These are phyloP conservation scores for Agonopterix subpropinquella DNA, from an alignment of 2,888 invertebrate species.

Conservation along the genomic window DNA sequence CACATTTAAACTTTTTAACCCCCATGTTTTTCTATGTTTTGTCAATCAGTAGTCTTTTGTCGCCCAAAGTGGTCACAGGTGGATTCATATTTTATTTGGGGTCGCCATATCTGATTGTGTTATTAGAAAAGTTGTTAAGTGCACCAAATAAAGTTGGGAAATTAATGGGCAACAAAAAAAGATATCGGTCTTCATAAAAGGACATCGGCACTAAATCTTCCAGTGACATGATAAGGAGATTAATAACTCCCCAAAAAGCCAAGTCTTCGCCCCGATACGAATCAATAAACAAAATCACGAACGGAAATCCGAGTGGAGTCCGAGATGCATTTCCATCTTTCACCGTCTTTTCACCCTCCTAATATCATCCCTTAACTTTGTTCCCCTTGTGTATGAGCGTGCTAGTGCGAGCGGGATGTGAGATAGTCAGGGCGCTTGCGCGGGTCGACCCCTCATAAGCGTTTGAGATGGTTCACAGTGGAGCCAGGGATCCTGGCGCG, in stretches of 20 bases:
- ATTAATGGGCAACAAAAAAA: slow-evolving; percentile 32
- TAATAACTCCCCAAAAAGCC: slow-evolving; percentile 54
- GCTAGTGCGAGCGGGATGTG: slow-evolving; percentile 43
- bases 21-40: slow-evolving; percentile 19
- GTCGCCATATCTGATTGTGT: background rate
- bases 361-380: slow-evolving; percentile 64
- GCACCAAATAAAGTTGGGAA: slow-evolving; percentile 16
- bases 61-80: slow-evolving; percentile 41
- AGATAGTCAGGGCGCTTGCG: slow-evolving; percentile 52
- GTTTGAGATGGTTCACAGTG: slow-evolving; percentile 60
- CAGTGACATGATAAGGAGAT: slow-evolving; percentile 56
- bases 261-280: slow-evolving; percentile 47
- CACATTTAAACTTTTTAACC: background rate
- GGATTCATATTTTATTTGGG: slow-evolving; percentile 20
- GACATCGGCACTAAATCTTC: slow-evolving; percentile 50
- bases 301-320: slow-evolving; percentile 72
- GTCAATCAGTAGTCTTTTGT: slow-evolving; percentile 42
- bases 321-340: slow-evolving; percentile 75
- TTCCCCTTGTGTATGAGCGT: slow-evolving; percentile 24
- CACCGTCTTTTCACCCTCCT: slow-evolving; percentile 72
- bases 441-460: slow-evolving; percentile 64
- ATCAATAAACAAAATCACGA: slow-evolving; percentile 74
- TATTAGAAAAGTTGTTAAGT: background rate
- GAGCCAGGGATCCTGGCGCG: slow-evolving; percentile 59
- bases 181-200: slow-evolving; percentile 40